Percentiles rank a stretch among this genome's conserved stretches.
phyloP scores from a whole-genome alignment of 2,797 vertebrate genomes.

The Cirrhinus mrigala region DNA sequence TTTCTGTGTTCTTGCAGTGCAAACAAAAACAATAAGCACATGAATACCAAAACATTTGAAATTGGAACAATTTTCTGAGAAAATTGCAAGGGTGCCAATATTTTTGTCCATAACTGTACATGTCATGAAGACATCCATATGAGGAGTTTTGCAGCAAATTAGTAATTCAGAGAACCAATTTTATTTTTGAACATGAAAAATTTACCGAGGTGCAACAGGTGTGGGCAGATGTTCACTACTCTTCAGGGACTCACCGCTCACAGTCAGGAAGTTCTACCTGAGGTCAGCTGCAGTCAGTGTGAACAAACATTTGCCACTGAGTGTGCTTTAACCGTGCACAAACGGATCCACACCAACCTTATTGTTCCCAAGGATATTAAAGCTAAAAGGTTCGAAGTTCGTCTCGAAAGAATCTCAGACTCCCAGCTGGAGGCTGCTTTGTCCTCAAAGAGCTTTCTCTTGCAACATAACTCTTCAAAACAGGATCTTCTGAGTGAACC shows the following conservation, averaged over 20 bases:
- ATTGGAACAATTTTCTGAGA: no score
- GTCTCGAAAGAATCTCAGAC: conserved; percentile 60
- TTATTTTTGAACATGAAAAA: no score
- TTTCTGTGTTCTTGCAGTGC: no score
- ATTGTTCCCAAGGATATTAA: conserved; percentile 44
- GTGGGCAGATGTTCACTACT: conserved; percentile 53
- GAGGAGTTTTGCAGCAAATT: no score
- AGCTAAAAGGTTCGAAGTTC: conserved; percentile 53
- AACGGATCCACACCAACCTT: conserved; percentile 40
- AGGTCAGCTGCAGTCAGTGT: conserved; percentile 51
- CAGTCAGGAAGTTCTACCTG: conserved; percentile 9
- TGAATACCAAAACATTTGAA: no score
- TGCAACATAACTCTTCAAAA: conserved; percentile 2
- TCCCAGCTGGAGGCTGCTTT: conserved; percentile 59
- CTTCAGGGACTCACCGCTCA: conserved; percentile 23
- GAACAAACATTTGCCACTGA: conserved; percentile 48
- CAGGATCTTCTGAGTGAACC: background rate
- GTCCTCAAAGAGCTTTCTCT: conserved; percentile 31
- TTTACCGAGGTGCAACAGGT: conserved; percentile 35
- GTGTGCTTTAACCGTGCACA: conserved; percentile 61
- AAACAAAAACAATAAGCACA: no score
- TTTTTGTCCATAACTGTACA: no score
- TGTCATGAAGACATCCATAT: no score
- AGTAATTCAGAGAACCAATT: no score
- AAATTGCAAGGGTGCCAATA: no score